Conservation (phyloP, 2,113 vertebrate species). For the Brachyhypopomus gauderio region DNA sequence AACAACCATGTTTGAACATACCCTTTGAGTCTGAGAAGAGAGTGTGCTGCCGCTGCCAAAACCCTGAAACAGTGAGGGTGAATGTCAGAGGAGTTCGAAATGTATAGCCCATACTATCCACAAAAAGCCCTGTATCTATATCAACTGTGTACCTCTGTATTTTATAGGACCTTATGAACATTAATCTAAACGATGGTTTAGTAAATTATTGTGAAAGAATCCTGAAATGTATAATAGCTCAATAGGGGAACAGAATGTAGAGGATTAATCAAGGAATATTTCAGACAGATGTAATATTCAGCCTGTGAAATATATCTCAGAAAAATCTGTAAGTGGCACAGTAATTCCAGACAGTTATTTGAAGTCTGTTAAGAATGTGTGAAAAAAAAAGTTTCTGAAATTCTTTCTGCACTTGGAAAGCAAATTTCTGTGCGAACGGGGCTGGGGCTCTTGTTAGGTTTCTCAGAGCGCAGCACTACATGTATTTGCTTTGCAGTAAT, state of each 20-base stretch:
- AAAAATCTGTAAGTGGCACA: too few relatives aligned
- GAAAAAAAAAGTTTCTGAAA: background rate
- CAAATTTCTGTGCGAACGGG: background rate
- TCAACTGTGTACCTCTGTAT: background rate
- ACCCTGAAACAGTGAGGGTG: background rate
- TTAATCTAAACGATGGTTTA: too few relatives aligned
- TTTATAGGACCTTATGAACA: background rate
- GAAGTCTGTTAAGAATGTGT: background rate
- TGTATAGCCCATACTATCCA: too few relatives aligned
- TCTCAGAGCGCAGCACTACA: background rate
- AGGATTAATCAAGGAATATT: too few relatives aligned
- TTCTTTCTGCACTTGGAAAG: background rate
- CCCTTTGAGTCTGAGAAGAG: conserved; percentile 10
- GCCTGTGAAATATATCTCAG: too few relatives aligned
- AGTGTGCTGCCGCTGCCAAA: conserved; percentile 8
- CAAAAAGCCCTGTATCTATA: background rate
- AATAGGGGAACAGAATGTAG: background rate
- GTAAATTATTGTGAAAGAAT: too few relatives aligned
- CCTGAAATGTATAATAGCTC: too few relatives aligned
- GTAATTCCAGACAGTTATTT: too few relatives aligned
- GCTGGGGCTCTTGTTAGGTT: background rate
- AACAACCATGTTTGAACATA: too few relatives aligned
- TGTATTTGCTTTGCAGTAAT: background rate
- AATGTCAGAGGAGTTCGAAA: conserved; percentile 26
- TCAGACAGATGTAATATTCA: too few relatives aligned